A percentile compares a stretch with the other conserved stretches of the same genome.
Conservation (phyloP, 2,888 invertebrate species). For the Torymus texanus region DNA sequence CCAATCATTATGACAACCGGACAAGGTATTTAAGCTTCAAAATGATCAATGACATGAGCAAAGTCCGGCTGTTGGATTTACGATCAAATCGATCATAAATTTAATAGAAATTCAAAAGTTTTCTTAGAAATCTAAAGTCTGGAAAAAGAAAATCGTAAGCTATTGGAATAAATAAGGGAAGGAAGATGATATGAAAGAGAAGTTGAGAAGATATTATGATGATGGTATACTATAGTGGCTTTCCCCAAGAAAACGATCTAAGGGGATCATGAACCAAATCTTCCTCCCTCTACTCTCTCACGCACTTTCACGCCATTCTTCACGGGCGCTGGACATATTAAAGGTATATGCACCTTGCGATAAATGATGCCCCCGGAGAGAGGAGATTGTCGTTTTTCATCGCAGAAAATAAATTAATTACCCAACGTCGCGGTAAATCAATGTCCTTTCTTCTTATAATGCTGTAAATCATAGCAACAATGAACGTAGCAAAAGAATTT, state of each 20-base stretch:
- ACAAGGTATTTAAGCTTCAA: too few relatives aligned
- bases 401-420: constrained; percentile 36
- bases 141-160: too few relatives aligned
- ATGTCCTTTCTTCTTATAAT: constrained; percentile 25
- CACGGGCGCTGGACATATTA: constrained; percentile 20
- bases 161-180: not conserved
- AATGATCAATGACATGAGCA: too few relatives aligned
- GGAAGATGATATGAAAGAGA: not conserved
- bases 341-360: constrained; percentile 30
- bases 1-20: too few relatives aligned
- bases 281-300: not conserved
- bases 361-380: constrained; percentile 9
- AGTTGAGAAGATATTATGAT: constrained; percentile 15
- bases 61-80: too few relatives aligned
- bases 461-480: not conserved
- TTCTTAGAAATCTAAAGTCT: too few relatives aligned
- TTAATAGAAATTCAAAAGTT: too few relatives aligned
- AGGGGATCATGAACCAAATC: constrained; percentile 33
- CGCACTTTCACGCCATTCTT: constrained; percentile 25
- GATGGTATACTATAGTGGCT: not conserved
- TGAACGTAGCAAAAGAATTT: not conserved
- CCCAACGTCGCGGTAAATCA: constrained; percentile 20
- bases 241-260: constrained; percentile 22
- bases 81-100: too few relatives aligned
- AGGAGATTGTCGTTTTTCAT: constrained; percentile 27